phyloP scores from a whole-genome alignment of 2,888 invertebrate species.

The Drosophila recens region DNA sequence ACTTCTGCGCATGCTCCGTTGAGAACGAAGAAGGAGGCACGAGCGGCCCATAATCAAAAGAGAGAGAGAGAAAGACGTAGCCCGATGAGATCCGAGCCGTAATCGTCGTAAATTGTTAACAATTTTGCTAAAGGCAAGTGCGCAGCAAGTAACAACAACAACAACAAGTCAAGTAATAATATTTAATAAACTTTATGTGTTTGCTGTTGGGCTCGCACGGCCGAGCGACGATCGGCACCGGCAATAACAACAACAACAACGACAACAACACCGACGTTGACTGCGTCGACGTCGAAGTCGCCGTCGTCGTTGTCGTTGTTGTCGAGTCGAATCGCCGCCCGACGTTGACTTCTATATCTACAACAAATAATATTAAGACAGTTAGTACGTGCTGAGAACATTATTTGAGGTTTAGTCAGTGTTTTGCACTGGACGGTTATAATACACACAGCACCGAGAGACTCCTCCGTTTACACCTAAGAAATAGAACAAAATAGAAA shows the following conservation, averaged over 20 bases:
- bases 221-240: conserved; percentile 49
- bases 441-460: conserved; percentile 67
- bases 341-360: conserved; percentile 80
- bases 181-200: conserved; percentile 74
- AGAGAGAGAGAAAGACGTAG: conserved; percentile 11
- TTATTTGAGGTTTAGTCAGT: conserved; percentile 83
- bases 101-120: conserved; percentile 78
- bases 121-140: conserved; percentile 77
- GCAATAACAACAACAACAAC: conserved; percentile 32
- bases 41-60: conserved; percentile 12
- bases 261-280: conserved; percentile 36
- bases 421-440: conserved; percentile 81
- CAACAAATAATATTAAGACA: conserved; percentile 83
- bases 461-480: conserved; percentile 30
- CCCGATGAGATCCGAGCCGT: conserved; percentile 52
- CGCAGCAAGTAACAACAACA: conserved; percentile 29
- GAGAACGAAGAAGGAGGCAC: conserved; percentile 17
- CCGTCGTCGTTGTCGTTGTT: conserved; percentile 9
- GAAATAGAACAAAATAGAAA: background rate
- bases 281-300: conserved; percentile 19
- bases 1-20: conserved; percentile 49
- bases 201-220: conserved; percentile 37
- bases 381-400: conserved; percentile 84
- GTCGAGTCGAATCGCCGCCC: conserved; percentile 42
- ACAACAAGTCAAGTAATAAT: conserved; percentile 62